Conservation (phyloP, 1,140 invertebrate genomes). For the Drosophila nebulosa region DNA sequence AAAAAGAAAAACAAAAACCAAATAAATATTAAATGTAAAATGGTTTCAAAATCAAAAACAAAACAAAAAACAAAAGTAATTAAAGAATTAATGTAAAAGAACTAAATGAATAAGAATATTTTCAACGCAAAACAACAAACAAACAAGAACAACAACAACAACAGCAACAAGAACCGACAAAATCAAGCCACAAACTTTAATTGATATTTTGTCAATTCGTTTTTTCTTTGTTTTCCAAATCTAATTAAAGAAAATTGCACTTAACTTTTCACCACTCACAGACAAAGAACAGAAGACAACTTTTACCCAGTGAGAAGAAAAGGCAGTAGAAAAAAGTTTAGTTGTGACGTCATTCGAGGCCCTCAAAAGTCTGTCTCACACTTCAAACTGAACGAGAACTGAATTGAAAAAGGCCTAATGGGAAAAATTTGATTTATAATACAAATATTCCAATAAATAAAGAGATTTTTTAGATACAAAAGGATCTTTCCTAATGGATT, state of each 20-base stretch:
- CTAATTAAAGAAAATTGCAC: neutral
- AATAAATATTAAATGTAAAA: slow-evolving; percentile 76
- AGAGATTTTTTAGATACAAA: no score
- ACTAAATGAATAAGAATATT: neutral
- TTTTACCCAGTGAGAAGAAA: neutral
- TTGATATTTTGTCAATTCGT: neutral
- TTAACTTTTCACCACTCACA: neutral
- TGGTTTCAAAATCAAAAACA: slow-evolving; percentile 73
- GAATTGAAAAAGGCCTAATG: no score
- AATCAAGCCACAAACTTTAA: neutral
- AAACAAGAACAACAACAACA: neutral
- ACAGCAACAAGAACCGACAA: neutral
- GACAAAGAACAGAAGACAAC: neutral
- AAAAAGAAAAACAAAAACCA: slow-evolving; percentile 31
- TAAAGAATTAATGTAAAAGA: neutral
- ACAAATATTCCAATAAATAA: no score
- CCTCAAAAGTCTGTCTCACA: no score
- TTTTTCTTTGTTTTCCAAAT: neutral
- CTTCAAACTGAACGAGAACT: no score
- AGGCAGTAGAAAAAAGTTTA: neutral
- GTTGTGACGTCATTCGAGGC: neutral
- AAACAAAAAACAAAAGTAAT: slow-evolving; percentile 15
- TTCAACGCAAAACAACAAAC: neutral
- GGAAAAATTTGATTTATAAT: no score
- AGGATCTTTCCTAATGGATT: no score